phyloP scores from a whole-genome alignment of 2,888 invertebrate species.

The Cosmia pyralina region DNA sequence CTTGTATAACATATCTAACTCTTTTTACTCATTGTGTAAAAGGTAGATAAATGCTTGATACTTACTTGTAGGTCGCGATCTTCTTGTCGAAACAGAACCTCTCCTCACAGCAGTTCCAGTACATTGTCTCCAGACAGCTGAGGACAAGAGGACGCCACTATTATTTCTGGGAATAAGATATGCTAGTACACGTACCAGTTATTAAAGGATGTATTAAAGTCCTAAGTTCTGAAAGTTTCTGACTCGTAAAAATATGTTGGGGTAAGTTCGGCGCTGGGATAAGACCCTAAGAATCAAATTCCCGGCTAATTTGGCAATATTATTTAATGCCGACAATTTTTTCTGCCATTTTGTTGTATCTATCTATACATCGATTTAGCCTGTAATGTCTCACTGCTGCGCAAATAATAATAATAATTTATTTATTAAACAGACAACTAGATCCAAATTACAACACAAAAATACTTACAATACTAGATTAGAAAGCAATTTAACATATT shows the following conservation, averaged over 20 bases:
- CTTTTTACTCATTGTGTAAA: too few species aligned
- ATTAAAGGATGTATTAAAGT: background rate
- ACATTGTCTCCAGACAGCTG: slow-evolving; percentile 93
- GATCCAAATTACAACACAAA: too few species aligned
- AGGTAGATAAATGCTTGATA: background rate
- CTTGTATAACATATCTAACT: too few species aligned
- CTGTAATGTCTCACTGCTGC: background rate
- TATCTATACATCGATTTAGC: background rate
- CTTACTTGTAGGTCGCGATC: slow-evolving; percentile 91
- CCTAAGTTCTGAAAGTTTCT: background rate
- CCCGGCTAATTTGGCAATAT: background rate
- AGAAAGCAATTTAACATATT: too few species aligned
- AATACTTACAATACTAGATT: too few species aligned
- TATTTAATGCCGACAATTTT: background rate
- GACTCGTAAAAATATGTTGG: background rate
- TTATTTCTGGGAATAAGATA: background rate
- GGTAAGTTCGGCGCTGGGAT: background rate
- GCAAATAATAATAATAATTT: too few species aligned
- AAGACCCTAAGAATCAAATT: background rate
- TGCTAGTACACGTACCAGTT: too few species aligned
- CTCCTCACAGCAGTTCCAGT: slow-evolving; percentile 94
- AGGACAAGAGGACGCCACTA: slow-evolving; percentile 55
- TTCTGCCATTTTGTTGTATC: background rate
- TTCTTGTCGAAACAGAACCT: slow-evolving; percentile 93
- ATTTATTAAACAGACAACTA: too few species aligned